phyloP scores from a whole-genome alignment of 64 coral and sea anemone species.

The Trachythela sp. region DNA sequence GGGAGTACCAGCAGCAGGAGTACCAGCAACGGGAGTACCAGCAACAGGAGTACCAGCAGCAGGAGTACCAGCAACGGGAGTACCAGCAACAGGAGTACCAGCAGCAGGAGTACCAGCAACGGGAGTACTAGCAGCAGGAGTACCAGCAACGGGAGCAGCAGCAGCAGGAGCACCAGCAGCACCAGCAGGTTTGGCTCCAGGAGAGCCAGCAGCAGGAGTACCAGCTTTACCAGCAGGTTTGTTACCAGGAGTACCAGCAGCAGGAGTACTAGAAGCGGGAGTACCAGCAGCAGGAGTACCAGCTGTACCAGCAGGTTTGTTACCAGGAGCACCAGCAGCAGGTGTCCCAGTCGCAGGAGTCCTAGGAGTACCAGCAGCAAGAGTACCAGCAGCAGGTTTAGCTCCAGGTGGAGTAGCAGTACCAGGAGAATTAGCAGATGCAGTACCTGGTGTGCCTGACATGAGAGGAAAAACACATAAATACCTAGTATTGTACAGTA shows the following conservation, averaged over 20 bases:
- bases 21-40: neutral
- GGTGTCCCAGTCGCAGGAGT: neutral
- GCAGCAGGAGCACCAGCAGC: neutral
- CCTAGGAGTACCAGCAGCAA: too few relatives aligned
- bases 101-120: neutral
- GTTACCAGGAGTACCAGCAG: neutral
- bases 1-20: neutral
- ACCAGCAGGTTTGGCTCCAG: neutral
- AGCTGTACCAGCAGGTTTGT: neutral
- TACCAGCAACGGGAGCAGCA: neutral
- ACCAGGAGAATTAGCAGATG: neutral
- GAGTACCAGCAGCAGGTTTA: neutral
- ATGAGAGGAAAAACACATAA: too few relatives aligned
- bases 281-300: neutral
- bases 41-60: neutral
- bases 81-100: neutral
- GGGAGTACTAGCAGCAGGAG: neutral
- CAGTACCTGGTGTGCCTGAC: neutral
- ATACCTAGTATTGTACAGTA: neutral
- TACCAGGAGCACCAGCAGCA: neutral
- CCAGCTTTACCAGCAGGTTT: neutral
- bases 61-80: neutral
- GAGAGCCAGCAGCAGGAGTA: neutral
- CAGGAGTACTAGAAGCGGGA: neutral
- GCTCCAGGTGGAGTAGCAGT: too few relatives aligned